Percentiles rank a stretch among this genome's conserved stretches.
phyloP scores from a whole-genome alignment of 2,888 invertebrate genomes.

The Drosophila neotestacea region DNA sequence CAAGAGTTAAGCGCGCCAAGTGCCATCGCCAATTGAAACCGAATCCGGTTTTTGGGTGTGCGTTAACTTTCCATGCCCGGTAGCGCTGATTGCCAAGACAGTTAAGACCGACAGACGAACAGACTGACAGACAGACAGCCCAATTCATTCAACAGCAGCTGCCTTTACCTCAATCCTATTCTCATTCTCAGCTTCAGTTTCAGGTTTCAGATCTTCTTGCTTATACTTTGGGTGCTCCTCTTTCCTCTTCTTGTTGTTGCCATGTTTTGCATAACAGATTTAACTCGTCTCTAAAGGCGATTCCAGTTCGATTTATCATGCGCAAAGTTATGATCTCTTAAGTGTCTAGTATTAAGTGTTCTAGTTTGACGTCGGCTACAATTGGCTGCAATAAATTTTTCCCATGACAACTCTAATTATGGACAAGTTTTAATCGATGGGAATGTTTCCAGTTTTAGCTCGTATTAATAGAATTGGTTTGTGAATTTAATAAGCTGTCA shows the following conservation, averaged over 20 bases:
- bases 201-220: background rate
- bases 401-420: constrained; percentile 72
- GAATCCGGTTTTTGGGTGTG: constrained; percentile 69
- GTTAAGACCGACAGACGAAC: constrained; percentile 6
- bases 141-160: constrained; percentile 64
- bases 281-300: constrained; percentile 47
- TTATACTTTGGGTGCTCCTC: background rate
- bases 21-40: constrained; percentile 65
- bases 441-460: background rate
- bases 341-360: constrained; percentile 66
- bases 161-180: constrained; percentile 12
- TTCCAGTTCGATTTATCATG: constrained; percentile 72
- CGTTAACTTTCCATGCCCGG: constrained; percentile 78
- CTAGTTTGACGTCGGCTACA: constrained; percentile 42
- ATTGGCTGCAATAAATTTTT: constrained; percentile 65
- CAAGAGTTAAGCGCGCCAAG: constrained; percentile 44
- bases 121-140: background rate
- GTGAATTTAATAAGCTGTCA: background rate
- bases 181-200: background rate
- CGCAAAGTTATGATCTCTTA: constrained; percentile 74
- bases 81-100: constrained; percentile 72
- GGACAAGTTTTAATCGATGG: constrained; percentile 19
- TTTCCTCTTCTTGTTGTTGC: constrained; percentile 8
- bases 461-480: constrained; percentile 6
- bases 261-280: constrained; percentile 50